These are phyloP conservation scores for Brachyrhaphis roseni DNA, from an alignment of 2,797 vertebrate genomes.

Conservation along the genomic window DNA sequence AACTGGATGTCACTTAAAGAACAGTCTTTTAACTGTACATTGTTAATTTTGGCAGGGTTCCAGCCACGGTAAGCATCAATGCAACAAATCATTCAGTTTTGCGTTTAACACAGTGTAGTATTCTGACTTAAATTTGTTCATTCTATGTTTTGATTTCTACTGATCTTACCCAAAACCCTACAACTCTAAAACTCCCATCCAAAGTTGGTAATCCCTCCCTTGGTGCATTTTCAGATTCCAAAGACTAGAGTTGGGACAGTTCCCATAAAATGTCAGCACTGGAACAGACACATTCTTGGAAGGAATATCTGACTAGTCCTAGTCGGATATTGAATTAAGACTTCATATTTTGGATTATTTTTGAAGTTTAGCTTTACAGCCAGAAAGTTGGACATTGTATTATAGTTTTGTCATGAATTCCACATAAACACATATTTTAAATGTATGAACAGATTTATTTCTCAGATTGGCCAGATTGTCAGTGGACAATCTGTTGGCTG, in stretches of 20 bases:
- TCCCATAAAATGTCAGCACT: background rate
- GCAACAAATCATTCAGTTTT: background rate
- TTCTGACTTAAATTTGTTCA: background rate
- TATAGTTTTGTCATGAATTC: background rate
- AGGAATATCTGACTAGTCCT: background rate
- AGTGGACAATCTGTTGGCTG: background rate
- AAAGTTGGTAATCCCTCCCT: background rate
- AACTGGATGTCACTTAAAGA: background rate
- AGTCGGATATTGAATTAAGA: background rate
- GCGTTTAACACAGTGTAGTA: background rate
- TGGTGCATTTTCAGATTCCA: conserved; percentile 16
- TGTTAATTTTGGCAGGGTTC: background rate
- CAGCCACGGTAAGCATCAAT: background rate
- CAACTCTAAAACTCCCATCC: background rate
- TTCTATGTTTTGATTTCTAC: background rate
- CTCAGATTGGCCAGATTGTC: background rate
- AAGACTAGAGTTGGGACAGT: background rate
- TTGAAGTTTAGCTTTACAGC: background rate
- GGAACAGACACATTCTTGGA: background rate
- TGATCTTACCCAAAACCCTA: background rate
- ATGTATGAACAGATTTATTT: background rate
- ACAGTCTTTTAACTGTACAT: background rate
- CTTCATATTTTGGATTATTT: background rate
- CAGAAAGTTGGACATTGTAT: background rate
- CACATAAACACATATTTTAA: background rate